These are phyloP conservation scores for Orius laevigatus DNA, from an alignment of 1,140 invertebrate genomes.

Conservation along the genomic window DNA sequence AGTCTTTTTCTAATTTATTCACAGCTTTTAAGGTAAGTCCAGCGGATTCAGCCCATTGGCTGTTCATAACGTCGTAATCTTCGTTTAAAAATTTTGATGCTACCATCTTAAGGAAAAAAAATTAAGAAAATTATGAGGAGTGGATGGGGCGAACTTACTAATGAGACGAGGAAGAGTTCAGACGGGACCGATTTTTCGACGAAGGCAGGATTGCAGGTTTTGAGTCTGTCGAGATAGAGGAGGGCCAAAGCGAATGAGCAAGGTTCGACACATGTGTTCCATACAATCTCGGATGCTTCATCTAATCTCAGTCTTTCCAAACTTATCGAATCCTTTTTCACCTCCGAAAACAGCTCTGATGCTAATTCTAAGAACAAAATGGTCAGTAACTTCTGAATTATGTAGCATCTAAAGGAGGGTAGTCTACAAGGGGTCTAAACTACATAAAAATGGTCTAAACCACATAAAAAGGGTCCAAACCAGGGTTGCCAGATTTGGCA, in stretches of 20 bases:
- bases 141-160: constrained; percentile 42
- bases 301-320: constrained; percentile 64
- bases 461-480: neutral
- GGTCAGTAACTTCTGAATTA: constrained; percentile 7
- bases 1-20: constrained; percentile 71
- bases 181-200: constrained; percentile 62
- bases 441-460: neutral
- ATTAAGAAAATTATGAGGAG: neutral
- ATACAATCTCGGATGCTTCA: constrained; percentile 57
- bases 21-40: constrained; percentile 55
- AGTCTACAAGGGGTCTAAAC: neutral
- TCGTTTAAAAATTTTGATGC: constrained; percentile 88
- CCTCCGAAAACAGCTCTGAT: constrained; percentile 61
- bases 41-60: constrained; percentile 73
- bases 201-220: constrained; percentile 65
- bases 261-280: constrained; percentile 69
- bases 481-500: neutral
- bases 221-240: constrained; percentile 73
- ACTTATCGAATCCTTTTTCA: constrained; percentile 42
- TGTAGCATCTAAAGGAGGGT: no score
- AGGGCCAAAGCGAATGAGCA: constrained; percentile 66
- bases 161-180: constrained; percentile 78
- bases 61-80: constrained; percentile 71
- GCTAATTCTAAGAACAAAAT: constrained; percentile 50
- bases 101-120: constrained; percentile 53